Base-by-base conservation (phyloP, 23 tunicate genomes). In the Styela clava region DNA sequence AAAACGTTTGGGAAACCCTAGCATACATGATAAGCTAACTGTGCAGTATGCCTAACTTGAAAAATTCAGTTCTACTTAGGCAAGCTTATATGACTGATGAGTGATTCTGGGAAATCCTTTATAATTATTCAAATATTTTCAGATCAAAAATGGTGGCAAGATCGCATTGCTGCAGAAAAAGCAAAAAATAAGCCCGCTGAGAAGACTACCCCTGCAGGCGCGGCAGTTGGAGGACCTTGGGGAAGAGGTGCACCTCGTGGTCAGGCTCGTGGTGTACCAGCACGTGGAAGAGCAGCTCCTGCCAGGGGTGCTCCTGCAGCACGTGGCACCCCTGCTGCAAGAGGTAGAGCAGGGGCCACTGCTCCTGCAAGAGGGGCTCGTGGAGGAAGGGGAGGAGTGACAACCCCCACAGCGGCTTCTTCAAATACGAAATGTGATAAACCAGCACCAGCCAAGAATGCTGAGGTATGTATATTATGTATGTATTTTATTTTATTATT, bases 131-230 rank as follows among this genome's bases (percentile, higher is more conserved):
- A 44, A 30, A 20, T 35, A 21, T 62, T 35, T 16, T 71, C 78
- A 91, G 97, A 78, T 52, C 97, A 91, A 72, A 83, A 83, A 83
- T 91, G 97, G 97, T 91, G 91, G 91, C 83, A 83, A 64, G 86
- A 86, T 7, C 81, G 83, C 31, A 69, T 79, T 12, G 88, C 85
- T 32, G 89, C 83, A 31, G 86, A 79, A 70, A 81, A 80, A 67
- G 70, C 85, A 37, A 91, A 86, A 69, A 52, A 61, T 19, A 64
- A 77, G 2, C 56, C 87, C 21, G 35, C 72, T 56, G 86, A 83
- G 26, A 83, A 83, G 30, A 1, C 81, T 26, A n/a, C n/a, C n/a
- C n/a, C n/a, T n/a, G 35, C 33, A 25, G 44, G 81, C 61, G 79
- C 81, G n/a, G 69, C 83, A 31, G 83, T 67, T 2, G 78, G 64